Evolutionary conservation across 2,797 vertebrate genomes (phyloP), one percentile per base, ranked within the genome.

Genomic region (Falco columbarius): DNA sequence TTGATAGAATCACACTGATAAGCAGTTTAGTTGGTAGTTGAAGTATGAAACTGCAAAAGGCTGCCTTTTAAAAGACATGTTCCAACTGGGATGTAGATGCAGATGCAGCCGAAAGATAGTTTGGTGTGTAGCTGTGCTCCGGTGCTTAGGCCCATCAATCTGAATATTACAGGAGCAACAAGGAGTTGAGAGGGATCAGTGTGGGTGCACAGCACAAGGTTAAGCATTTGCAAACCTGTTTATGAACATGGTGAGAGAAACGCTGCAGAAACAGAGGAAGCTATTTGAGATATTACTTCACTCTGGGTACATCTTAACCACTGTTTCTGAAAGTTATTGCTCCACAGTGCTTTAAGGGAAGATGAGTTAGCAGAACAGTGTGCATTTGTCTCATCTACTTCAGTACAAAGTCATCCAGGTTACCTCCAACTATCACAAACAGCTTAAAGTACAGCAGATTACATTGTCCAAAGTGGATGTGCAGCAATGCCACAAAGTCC

Each of bases 1-100:
- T 96, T 91, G 93, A 97, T 94, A 96, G 89, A 96, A 93, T 95
- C 95, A 93, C 70, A 83, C 86, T 83, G 95, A 96, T 96, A 97
- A 97, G 89, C 52, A 95, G 92, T 96, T 95, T 85, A 91, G 84
- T 68, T 83, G 93, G 86, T 97, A 96, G 96, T 2, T 97, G 92
- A 91, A 97, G 89, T 88, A 96, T 83, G 89, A 96, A 95, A 90
- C 84, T 92, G 94, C 90, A 95, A 85, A 97, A 94, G 26, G 56
- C 86, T 96, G 81, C 55, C 26, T 91, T 92, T 81, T 46, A 75
- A 83, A 92, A 84, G 86, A 88, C 47, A 1, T 70, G 72, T 86
- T 91, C 93, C 90, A 77, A 70, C 84, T 66, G 89, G 90, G 95
- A 91, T 72, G 72, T 10, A n/a, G 86, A 75, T 72, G 72, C 6